Percentiles rank a stretch among this genome's conserved stretches.
Conservation (phyloP, 2,113 vertebrate species). For the Cnemophilus loriae region DNA sequence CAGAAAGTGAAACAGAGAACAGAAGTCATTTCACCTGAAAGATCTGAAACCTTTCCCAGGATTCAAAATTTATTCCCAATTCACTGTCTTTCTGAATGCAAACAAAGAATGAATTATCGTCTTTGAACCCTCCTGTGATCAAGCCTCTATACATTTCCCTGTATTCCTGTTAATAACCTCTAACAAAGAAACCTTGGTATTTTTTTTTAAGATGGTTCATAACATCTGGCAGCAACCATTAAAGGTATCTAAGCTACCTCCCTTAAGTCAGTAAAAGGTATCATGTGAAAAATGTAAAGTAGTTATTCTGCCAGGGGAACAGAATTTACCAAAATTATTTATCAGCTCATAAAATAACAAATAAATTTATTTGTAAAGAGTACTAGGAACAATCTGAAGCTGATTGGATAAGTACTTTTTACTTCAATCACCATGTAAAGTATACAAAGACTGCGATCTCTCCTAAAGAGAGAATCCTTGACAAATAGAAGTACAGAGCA, state of each 20-base stretch:
- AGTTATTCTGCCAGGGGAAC: background rate
- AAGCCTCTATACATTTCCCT: background rate
- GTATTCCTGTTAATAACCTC: background rate
- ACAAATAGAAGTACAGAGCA: background rate
- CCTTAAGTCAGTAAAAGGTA: background rate
- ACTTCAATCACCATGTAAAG: background rate
- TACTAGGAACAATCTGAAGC: background rate
- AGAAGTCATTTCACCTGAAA: background rate
- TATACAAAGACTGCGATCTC: background rate
- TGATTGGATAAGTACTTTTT: background rate
- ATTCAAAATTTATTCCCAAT: background rate
- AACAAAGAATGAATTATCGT: background rate
- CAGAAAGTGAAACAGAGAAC: background rate
- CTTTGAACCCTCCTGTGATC: background rate
- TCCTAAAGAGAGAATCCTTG: background rate
- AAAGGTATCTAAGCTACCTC: background rate
- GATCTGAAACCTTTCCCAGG: background rate
- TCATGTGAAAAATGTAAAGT: background rate
- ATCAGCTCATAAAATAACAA: background rate
- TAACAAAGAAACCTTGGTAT: background rate
- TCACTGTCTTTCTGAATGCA: background rate
- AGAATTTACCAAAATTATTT: background rate
- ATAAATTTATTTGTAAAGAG: background rate
- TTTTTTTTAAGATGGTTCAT: background rate
- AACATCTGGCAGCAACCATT: background rate